Conservation (phyloP, 2,888 invertebrate genomes). For the Encarsia formosa region DNA sequence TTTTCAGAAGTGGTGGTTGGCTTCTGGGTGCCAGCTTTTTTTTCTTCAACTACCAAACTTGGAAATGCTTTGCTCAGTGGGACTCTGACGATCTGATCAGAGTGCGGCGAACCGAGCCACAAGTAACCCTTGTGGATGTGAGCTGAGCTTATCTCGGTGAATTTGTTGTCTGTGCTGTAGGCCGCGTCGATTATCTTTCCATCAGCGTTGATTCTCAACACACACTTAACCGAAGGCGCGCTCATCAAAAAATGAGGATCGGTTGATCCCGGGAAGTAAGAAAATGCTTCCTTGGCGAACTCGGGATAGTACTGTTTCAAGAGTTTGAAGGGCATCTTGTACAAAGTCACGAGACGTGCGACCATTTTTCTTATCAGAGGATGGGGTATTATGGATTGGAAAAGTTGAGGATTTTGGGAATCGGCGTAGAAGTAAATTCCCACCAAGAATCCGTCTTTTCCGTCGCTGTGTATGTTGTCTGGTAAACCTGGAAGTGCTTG, state of each 20-base stretch:
- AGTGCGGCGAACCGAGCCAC: constrained; percentile 68
- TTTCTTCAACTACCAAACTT: constrained; percentile 7
- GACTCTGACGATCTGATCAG: constrained; percentile 63
- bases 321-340: constrained; percentile 63
- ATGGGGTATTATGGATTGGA: constrained; percentile 58
- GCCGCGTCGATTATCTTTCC: constrained; percentile 70
- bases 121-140: constrained; percentile 63
- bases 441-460: constrained; percentile 67
- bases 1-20: too few relatives aligned
- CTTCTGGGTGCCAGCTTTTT: too few relatives aligned
- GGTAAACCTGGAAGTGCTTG: constrained; percentile 74
- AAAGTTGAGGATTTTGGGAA: constrained; percentile 56
- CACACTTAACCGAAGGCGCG: constrained; percentile 38
- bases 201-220: constrained; percentile 62
- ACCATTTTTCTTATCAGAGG: constrained; percentile 65
- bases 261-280: constrained; percentile 48
- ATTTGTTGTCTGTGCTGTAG: constrained; percentile 59
- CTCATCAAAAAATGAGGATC: constrained; percentile 15
- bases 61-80: constrained; percentile 54
- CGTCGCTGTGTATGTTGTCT: constrained; percentile 59
- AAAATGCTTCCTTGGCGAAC: constrained; percentile 59
- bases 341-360: constrained; percentile 57
- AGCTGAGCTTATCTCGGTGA: constrained; percentile 62
- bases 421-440: constrained; percentile 58
- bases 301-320: constrained; percentile 65